Evolutionary conservation across 2,888 invertebrate species (phyloP).

Genomic region (Eupeodes luniger): DNA sequence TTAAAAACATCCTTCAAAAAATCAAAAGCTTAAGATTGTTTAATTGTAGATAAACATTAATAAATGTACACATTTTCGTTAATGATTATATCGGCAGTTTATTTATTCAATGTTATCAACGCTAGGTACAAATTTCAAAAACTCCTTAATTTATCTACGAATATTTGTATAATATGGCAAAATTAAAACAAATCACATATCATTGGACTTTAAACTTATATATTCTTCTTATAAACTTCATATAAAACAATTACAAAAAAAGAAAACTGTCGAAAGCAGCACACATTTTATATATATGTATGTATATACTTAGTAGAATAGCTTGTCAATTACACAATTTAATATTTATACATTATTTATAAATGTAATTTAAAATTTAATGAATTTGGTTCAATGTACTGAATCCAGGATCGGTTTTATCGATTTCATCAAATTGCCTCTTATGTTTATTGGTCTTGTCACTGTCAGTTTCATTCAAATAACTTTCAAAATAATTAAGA

Average conservation of each 20-base stretch:
- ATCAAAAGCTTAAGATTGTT: no score
- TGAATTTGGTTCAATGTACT: conserved; percentile 69
- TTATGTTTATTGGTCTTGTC: conserved; percentile 60
- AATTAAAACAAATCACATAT: neutral
- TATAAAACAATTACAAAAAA: neutral
- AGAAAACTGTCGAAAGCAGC: conserved; percentile 32
- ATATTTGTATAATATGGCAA: neutral
- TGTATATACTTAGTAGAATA: neutral
- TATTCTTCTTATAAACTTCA: neutral
- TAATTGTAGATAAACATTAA: no score
- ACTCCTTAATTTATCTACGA: neutral
- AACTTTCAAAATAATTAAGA: conserved; percentile 63
- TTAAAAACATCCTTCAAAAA: no score
- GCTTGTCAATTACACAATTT: neutral
- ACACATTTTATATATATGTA: neutral
- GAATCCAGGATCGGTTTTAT: conserved; percentile 68
- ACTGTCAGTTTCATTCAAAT: conserved; percentile 61
- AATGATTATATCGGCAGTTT: conserved; percentile 15
- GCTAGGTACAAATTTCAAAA: conserved; percentile 17
- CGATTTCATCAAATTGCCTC: conserved; percentile 69
- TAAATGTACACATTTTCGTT: no score
- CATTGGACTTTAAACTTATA: conserved; percentile 12
- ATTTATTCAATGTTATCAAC: conserved; percentile 11
- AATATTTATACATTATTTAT: no score
- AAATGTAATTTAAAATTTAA: conserved; percentile 14